A percentile compares a stretch with the other conserved stretches of the same genome.
phyloP scores from a whole-genome alignment of 2,888 invertebrate species.

The Heliconius ismenius region DNA sequence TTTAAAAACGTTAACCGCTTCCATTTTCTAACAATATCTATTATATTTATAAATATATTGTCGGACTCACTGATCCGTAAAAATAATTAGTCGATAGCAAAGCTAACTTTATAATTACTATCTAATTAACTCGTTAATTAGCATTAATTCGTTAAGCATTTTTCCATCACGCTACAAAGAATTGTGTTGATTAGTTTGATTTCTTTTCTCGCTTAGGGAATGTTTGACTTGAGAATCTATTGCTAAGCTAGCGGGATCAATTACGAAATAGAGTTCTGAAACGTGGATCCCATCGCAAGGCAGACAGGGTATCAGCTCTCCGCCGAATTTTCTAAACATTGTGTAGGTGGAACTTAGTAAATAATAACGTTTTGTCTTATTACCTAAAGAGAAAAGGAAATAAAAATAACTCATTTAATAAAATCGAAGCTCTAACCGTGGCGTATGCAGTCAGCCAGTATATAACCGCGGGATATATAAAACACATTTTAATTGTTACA shows the following conservation, averaged over 20 bases:
- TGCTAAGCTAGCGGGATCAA: too few relatives aligned
- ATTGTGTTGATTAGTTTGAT: neutral
- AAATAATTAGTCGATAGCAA: neutral
- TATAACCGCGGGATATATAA: neutral
- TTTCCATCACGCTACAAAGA: slow-evolving; percentile 1
- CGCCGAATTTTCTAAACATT: neutral
- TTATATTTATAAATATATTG: too few relatives aligned
- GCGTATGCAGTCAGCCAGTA: neutral
- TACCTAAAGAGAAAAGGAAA: neutral
- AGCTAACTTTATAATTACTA: neutral
- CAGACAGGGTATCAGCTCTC: neutral
- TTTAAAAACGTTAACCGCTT: too few relatives aligned
- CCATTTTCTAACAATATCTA: too few relatives aligned
- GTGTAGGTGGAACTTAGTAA: neutral
- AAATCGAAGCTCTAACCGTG: neutral
- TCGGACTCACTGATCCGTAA: too few relatives aligned
- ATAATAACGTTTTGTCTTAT: neutral
- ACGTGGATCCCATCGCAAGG: neutral
- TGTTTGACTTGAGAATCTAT: neutral
- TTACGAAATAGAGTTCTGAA: neutral
- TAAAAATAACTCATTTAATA: neutral
- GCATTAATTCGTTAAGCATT: neutral
- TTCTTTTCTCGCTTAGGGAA: neutral
- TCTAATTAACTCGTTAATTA: neutral
- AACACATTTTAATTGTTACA: slow-evolving; percentile 45